Base-by-base conservation (phyloP, 2,888 invertebrate species). In the Ctenicera cuprea region DNA sequence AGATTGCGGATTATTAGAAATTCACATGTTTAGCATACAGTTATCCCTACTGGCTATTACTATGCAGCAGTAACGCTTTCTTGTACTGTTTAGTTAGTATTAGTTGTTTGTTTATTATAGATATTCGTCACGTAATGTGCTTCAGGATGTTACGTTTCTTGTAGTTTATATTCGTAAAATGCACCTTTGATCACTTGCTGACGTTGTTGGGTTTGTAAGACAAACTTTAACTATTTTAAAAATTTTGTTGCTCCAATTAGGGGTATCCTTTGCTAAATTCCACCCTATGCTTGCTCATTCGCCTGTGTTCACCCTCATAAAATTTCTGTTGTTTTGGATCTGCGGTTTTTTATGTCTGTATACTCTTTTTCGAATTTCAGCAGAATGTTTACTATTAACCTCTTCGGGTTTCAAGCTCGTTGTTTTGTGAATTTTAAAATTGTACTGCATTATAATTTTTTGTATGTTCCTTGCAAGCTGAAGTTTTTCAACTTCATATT, bases 381-480 rank as follows among this genome's bases (percentile, higher is more conserved):
- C 1, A 7, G 43, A 5, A 16, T 43, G 3, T 2, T 16, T 43
- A 3, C n/a, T 8, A 16, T 43, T 43, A 43, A 43, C 43, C 2
- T n/a, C 43, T n/a, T 14, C 3, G 3, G 43, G 43, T 16, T 16
- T 43, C 1, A 12, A 43, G 3, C 43, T 8, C 1, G 43, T 43
- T n/a, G 43, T 43, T 14, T n/a, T n/a, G 16, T 43, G 43, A 3
- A 3, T n/a, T 16, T 5, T 43, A 5, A 14, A 14, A 43, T 71
- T 12, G 8, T 38, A 38, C 12, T 38, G 9, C 12, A 4, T 18
- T 4, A 52, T 22, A 5, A n/a, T n/a, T 8, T 9, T 18, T 12
- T 22, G n/a, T 20, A 20, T 22, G n/a, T 22, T 20, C 9, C 12
- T 22, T 20, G 20, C 77, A 78, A 77, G 71, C 79, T 81, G 63